phyloP scores from a whole-genome alignment of 2,113 vertebrate genomes.

The Pollimyrus isidori region DNA sequence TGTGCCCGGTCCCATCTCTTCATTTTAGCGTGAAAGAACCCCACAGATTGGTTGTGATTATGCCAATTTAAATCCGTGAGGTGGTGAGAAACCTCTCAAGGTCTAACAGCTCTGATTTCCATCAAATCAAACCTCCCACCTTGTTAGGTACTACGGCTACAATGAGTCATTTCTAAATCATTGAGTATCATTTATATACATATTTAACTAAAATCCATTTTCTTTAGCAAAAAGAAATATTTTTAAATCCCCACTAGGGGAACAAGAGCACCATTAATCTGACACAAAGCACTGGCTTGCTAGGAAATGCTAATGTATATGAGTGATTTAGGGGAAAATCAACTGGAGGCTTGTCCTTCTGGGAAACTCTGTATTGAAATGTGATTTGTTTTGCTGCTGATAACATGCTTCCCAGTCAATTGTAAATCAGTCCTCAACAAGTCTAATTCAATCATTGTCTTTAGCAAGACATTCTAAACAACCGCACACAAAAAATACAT shows the following conservation, averaged over 20 bases:
- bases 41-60: background rate
- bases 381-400: background rate
- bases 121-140: background rate
- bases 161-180: background rate
- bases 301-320: background rate
- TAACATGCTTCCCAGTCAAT: background rate
- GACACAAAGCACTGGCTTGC: background rate
- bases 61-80: background rate
- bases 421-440: constrained; percentile 7
- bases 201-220: background rate
- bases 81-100: background rate
- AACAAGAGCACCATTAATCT: constrained; percentile 3
- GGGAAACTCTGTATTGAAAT: background rate
- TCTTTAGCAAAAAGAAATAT: background rate
- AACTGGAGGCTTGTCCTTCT: background rate
- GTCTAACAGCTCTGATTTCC: background rate
- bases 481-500: background rate
- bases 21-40: background rate
- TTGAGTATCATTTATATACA: background rate
- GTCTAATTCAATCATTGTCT: constrained; percentile 5
- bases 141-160: background rate
- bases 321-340: background rate
- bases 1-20: background rate
- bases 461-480: background rate
- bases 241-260: background rate